Base-by-base conservation (phyloP, 2,888 invertebrate species). In the Mythimna ferrago region DNA sequence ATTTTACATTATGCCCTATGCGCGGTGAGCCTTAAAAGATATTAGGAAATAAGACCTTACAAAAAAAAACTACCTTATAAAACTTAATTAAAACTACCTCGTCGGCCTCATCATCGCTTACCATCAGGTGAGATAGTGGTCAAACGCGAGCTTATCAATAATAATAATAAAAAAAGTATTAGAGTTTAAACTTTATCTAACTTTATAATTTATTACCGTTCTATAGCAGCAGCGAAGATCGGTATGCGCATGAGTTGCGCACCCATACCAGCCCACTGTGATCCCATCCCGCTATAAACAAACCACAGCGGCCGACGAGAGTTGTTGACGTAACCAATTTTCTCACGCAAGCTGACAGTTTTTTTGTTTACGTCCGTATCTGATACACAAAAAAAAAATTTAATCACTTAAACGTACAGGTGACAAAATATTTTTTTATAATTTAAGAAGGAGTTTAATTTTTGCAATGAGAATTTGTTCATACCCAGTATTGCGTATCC, bases 251-350 rank as follows among this genome's bases (percentile, higher is more conserved):
- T 97, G 85, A 98, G 95, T 62, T 97, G 95, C 35, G 94, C 88
- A 1, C 97, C 97, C 97, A 98, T 98, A 32, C 97, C 97, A 51
- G 96, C 91, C 97, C 97, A 98, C 89, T 98, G 97, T 0, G 97
- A 97, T 11, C 97, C 98, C 97, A 98, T 97, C 11, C 98, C 98
- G 77, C 97, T 97, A 94, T 97, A 98, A 73, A 98, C 96, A 89
- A 97, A 97, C 97, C 97, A 98, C 10, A 98, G 91, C 2, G 97
- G 97, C 0, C 96, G 89, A 48, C 88, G 86, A 0, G 81, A 89
- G 6, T 91, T 88, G 60, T 94, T 92, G 51, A 87, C 92, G 76
- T 93, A 92, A 7, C 88, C 87, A 2, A 76, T 75, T 16, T 89
- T 89, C 71, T 94, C 92, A 14, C 72, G 53, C 2, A 94, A 71